Conservation (phyloP, 2,113 vertebrate species). For the Rhinolophus sinicus region DNA sequence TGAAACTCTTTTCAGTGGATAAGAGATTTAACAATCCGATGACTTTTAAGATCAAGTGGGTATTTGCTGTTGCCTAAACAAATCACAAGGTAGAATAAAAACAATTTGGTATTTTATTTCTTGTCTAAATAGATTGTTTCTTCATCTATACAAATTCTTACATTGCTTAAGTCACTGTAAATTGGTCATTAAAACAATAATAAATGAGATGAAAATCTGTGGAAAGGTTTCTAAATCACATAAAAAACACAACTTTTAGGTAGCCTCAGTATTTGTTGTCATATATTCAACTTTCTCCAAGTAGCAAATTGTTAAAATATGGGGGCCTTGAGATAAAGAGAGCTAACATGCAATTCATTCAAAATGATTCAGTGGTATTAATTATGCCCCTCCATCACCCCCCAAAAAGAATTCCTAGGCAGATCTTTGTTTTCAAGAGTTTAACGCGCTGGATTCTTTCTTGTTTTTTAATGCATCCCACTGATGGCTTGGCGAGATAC, state of each 20-base stretch:
- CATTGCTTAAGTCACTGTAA: neutral
- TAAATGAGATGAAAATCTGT: neutral
- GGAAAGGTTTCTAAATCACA: neutral
- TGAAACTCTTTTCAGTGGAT: neutral
- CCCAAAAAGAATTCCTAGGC: neutral
- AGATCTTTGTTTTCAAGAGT: neutral
- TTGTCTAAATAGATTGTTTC: neutral
- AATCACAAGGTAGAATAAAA: neutral
- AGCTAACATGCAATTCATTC: neutral
- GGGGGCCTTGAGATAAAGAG: neutral
- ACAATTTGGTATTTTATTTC: neutral
- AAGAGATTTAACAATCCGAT: neutral
- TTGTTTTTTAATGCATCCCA: slow-evolving; percentile 70
- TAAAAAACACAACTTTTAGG: neutral
- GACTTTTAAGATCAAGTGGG: neutral
- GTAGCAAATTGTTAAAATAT: slow-evolving; percentile 19
- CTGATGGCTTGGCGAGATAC: slow-evolving; percentile 64
- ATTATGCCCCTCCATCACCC: neutral
- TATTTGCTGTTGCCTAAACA: neutral
- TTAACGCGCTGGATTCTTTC: slow-evolving; percentile 74
- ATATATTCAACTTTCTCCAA: neutral
- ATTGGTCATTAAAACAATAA: neutral
- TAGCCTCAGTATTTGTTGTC: neutral
- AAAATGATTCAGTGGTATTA: neutral
- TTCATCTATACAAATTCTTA: neutral